Base-by-base conservation (phyloP, 2,888 invertebrate species). In the Syrphus vitripennis region DNA sequence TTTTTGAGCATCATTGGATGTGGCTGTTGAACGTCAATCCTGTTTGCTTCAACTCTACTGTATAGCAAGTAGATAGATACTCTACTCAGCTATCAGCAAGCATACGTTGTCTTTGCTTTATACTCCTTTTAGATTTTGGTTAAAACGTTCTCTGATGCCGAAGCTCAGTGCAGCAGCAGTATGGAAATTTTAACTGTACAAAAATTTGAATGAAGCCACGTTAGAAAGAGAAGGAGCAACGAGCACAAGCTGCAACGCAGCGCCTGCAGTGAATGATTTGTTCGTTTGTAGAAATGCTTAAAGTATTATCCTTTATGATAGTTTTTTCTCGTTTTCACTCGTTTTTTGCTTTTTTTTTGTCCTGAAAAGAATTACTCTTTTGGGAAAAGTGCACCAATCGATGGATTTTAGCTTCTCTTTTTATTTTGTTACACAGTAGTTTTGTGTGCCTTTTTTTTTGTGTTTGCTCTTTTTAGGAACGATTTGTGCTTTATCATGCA, bases 251-350 rank as follows among this genome's bases (percentile, higher is more conserved):
- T 29, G 63, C 40, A 34, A 31, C 9, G 37, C 40, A 34, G 40
- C 9, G 37, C 55, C 76, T 42, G 72, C 77, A 72, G 45, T 84
- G 84, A 81, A 84, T 72, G 84, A 81, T 72, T 81, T 57, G 74
- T 86, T 74, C 86, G 82, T 86, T 86, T 86, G 77, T 78, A 77
- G 82, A 82, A 82, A 82, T 86, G 77, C 82, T 86, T 82, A 86
- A 86, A 86, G 82, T 82, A 86, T 86, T 86, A 86, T 82, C 77
- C 77, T 82, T 84, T 76, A 81, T 80, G 71, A 80, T 76, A 79
- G 40, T 75, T 50, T 78, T 72, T 65, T 45, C 69, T 75, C 42
- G 26, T 50, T 70, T 16, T 45, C 12, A 2, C 24, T 53, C 31
- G 9, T 24, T 10, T 29, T 31, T 29, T 45, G 10, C 29, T 53